Evolutionary conservation across 2,888 invertebrate species (phyloP).

Genomic region (Plemyria rubiginata): DNA sequence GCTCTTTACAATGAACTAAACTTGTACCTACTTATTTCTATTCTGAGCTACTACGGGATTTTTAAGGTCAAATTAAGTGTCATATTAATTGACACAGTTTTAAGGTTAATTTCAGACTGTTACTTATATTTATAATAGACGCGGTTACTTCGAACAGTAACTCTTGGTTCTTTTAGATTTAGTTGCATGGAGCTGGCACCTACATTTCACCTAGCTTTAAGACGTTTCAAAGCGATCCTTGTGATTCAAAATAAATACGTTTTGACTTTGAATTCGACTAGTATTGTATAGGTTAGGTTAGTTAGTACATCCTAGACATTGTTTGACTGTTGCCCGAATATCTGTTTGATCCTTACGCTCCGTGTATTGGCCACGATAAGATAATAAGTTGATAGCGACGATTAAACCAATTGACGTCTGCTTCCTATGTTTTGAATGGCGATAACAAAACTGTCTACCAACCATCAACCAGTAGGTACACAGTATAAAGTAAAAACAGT

Average conservation of each 20-base stretch:
- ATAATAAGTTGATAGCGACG: conserved; percentile 32
- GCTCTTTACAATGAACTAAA: too few relatives aligned
- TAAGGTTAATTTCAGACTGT: not conserved
- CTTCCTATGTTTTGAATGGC: conserved; percentile 17
- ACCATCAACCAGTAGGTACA: not conserved
- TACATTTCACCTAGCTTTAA: too few relatives aligned
- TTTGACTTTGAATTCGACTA: not conserved
- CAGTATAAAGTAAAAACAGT: not conserved
- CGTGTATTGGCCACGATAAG: conserved; percentile 35
- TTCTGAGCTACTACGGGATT: too few relatives aligned
- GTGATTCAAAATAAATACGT: too few relatives aligned
- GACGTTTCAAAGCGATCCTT: too few relatives aligned
- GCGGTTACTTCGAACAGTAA: too few relatives aligned
- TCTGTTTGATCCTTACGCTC: conserved; percentile 33
- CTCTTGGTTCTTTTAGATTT: too few relatives aligned
- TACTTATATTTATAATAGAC: not conserved
- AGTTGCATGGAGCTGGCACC: too few relatives aligned
- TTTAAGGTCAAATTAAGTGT: too few relatives aligned
- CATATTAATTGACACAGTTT: not conserved
- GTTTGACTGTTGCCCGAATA: conserved; percentile 12
- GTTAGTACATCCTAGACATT: conserved; percentile 5
- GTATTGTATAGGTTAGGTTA: not conserved
- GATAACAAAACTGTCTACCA: not conserved
- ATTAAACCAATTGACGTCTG: conserved; percentile 24
- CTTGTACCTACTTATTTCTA: too few relatives aligned